phyloP scores from a whole-genome alignment of 2,888 invertebrate species.

The Euzophera pinguis region DNA sequence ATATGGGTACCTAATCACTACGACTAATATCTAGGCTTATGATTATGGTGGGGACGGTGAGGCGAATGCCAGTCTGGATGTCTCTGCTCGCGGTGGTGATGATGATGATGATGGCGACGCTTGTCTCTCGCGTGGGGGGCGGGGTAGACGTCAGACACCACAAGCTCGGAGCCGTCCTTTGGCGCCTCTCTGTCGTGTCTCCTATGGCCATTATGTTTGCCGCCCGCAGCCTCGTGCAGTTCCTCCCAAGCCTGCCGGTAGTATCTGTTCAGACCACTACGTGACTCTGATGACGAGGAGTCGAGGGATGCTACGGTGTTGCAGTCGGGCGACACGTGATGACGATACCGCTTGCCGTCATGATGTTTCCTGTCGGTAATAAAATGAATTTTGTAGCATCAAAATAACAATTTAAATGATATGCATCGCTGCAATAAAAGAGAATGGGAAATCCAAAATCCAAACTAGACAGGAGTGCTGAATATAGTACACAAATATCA shows the following conservation, averaged over 20 bases:
- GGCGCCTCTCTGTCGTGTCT: conserved; percentile 76
- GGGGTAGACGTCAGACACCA: conserved; percentile 83
- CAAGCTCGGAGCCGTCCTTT: conserved; percentile 88
- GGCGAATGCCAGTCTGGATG: conserved; percentile 80
- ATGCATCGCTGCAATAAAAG: no score
- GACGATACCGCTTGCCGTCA: conserved; percentile 92
- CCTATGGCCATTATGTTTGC: conserved; percentile 63
- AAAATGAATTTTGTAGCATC: background rate
- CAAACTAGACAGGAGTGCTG: no score
- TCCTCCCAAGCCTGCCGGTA: conserved; percentile 97
- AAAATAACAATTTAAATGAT: background rate
- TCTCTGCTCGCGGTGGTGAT: conserved; percentile 84
- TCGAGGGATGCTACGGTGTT: conserved; percentile 95
- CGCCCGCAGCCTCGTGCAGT: conserved; percentile 88
- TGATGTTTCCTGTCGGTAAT: conserved; percentile 64
- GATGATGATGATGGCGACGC: conserved; percentile 86
- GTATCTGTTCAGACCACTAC: conserved; percentile 90
- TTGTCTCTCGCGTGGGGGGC: conserved; percentile 73
- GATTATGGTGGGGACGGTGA: conserved; percentile 75
- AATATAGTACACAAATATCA: no score
- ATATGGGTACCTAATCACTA: no score
- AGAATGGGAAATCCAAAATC: no score
- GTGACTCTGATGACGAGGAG: conserved; percentile 91
- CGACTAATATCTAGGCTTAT: conserved; percentile 75
- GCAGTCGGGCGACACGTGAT: conserved; percentile 93